Conservation (phyloP, 2,797 vertebrate species). For the Girardinus metallicus region DNA sequence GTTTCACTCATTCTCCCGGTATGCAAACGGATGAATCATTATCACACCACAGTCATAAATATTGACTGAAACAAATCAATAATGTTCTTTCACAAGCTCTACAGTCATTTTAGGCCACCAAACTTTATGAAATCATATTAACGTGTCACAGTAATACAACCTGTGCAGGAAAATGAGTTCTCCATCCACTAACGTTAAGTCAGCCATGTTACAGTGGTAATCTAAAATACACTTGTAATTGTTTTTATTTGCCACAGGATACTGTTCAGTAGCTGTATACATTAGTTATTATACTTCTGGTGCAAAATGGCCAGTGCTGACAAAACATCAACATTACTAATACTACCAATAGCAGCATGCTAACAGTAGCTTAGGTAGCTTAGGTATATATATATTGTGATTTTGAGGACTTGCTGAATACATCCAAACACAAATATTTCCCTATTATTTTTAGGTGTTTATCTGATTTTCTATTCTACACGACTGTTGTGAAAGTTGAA, state of each 20-base stretch:
- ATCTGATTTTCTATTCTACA: not conserved
- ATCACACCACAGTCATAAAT: conserved; percentile 29
- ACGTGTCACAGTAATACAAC: not conserved
- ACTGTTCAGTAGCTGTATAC: not conserved
- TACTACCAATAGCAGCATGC: not conserved
- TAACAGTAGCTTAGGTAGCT: not conserved
- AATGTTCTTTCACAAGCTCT: conserved; percentile 20
- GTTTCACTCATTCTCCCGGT: conserved; percentile 48
- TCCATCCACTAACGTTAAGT: not conserved
- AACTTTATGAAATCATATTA: not conserved
- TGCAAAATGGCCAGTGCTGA: not conserved
- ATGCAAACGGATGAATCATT: conserved; percentile 33
- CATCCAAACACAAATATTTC: not conserved
- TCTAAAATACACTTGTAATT: not conserved
- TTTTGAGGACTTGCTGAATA: not conserved
- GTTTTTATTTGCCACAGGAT: not conserved
- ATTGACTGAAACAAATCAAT: conserved; percentile 52
- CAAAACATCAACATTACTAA: not conserved
- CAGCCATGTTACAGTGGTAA: not conserved
- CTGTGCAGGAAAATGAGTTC: not conserved
- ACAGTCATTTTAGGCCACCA: conserved; percentile 1
- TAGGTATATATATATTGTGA: not conserved
- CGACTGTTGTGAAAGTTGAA: not conserved
- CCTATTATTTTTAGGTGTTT: not conserved
- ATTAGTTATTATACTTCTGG: not conserved